Conservation (phyloP, 2,113 vertebrate genomes). For the human (Homo sapiens) region DNA sequence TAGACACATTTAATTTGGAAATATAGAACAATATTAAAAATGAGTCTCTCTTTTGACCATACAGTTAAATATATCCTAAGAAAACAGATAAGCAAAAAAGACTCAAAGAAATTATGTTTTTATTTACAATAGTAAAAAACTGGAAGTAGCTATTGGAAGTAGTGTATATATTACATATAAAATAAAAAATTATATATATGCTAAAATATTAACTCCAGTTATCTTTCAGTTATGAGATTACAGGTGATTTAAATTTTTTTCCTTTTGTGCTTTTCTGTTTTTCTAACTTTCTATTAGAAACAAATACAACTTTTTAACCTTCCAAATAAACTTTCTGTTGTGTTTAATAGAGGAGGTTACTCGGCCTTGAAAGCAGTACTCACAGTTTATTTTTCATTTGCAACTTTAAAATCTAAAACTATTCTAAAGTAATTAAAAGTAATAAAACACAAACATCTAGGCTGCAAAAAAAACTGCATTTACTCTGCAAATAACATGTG, state of each 20-base stretch:
- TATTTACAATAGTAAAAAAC: not conserved
- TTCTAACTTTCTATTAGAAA: not conserved
- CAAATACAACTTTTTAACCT: not conserved
- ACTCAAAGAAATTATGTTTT: not conserved
- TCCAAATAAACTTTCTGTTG: not conserved
- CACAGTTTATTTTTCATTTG: not conserved
- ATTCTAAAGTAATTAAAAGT: conserved; percentile 14
- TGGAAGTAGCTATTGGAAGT: not conserved
- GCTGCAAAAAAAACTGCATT: not conserved
- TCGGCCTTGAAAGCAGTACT: not conserved
- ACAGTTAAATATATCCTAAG: conserved; percentile 7
- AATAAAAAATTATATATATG: not conserved
- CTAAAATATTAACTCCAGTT: conserved; percentile 7
- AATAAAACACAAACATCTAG: conserved; percentile 5
- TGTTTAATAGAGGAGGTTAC: not conserved
- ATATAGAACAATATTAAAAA: not conserved
- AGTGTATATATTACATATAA: not conserved
- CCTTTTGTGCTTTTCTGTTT: not conserved
- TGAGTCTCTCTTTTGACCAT: not conserved
- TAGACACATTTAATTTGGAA: conserved; percentile 4
- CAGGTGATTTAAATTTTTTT: not conserved
- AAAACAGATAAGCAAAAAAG: not conserved
- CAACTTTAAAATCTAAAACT: conserved; percentile 41
- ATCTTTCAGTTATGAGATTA: not conserved
- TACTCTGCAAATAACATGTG: not conserved